A percentile compares a stretch with the other conserved stretches of the same genome.
Conservation (phyloP, 1,140 invertebrate species). For the Zaprionus inermis region DNA sequence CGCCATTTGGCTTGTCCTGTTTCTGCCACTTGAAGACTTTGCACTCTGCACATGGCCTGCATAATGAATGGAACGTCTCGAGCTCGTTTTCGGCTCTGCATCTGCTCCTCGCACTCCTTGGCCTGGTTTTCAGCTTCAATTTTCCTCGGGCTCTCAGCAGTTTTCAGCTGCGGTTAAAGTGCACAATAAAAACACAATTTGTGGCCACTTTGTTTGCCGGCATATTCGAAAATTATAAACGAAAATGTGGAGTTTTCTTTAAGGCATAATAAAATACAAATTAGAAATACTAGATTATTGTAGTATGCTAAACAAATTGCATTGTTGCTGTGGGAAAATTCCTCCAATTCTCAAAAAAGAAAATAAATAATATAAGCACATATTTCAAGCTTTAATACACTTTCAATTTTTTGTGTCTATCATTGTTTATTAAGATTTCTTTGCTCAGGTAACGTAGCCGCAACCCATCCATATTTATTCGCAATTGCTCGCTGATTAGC, state of each 20-base stretch:
- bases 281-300: not conserved
- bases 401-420: too few species aligned
- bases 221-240: conserved; percentile 31
- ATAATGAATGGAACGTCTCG: conserved; percentile 68
- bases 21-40: conserved; percentile 62
- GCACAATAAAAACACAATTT: conserved; percentile 71
- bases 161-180: conserved; percentile 62
- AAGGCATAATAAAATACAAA: not conserved
- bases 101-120: not conserved
- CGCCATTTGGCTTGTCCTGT: conserved; percentile 29
- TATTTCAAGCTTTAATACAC: too few species aligned
- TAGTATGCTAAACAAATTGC: not conserved
- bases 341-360: not conserved
- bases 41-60: conserved; percentile 74
- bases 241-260: not conserved
- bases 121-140: conserved; percentile 53
- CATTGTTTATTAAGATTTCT: not conserved
- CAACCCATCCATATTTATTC: not conserved
- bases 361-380: not conserved
- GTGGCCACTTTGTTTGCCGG: conserved; percentile 60
- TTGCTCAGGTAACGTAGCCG: not conserved
- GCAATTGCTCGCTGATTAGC: not conserved
- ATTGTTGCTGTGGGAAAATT: not conserved
- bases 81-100: not conserved
- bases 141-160: conserved; percentile 54